Evolutionary conservation across 2,888 invertebrate species (phyloP), one percentile per base, ranked within the genome.

Genomic region (Drosophila atripex): DNA sequence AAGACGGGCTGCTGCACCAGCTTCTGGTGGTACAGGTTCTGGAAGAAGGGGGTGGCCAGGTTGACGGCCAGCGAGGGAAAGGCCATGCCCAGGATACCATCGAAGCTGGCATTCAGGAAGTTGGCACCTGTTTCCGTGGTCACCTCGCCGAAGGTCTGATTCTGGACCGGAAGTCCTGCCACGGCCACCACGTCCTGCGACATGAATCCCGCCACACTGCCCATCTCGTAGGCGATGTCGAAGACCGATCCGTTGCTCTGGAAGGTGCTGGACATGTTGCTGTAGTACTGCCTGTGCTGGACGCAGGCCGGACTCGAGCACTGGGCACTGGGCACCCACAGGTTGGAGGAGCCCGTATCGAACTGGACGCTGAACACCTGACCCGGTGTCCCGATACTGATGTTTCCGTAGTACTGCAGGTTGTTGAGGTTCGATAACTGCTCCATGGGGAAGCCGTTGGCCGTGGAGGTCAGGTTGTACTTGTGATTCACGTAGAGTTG

Each of bases 341-440:
- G 93, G 92, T 99, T 99, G 55, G 99, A 97, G 25, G 99, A 99
- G 68, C 99, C 99, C 0, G 99, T 99, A 92, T 99, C 99, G 92
- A 99, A 99, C 73, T 99, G 95, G 64, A 99, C 98, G 88, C 94
- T 95, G 92, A 99, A 99, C 7, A 92, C 92, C 92, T 99, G 99
- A 51, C 96, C 95, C 16, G 99, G 99, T 53, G 94, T 95, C 57
- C 99, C 99, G 92, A 99, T 96, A 1, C 94, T 93, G 83, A 99
- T 98, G 7, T 94, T 94, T 12, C 98, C 99, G 93, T 96, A 98
- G 92, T 99, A 99, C 91, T 98, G 98, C 58, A 97, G 96, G 92
- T 98, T 98, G 74, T 97, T 92, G 89, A 97, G 98, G 92, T 98
- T 98, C 41, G 96, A 95, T 25, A 98, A 93, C 7, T 46, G 52